These are phyloP conservation scores for Anoplolepis gracilipes DNA, from an alignment of 1,140 invertebrate genomes.

Conservation along the genomic window DNA sequence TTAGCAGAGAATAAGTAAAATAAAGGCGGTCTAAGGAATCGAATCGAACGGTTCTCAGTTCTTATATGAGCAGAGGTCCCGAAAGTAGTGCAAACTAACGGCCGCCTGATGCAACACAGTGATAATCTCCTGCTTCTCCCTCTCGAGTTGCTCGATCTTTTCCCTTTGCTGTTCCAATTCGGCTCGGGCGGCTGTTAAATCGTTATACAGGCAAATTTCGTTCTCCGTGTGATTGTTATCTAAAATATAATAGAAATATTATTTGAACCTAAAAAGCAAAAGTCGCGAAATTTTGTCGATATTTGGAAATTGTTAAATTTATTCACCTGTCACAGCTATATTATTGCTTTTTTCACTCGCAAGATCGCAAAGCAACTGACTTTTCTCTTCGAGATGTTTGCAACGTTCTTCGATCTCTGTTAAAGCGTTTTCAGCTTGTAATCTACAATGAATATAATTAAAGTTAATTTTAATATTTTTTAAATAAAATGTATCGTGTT, in stretches of 20 bases:
- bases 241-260: conserved; percentile 30
- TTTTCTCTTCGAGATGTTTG: conserved; percentile 71
- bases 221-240: conserved; percentile 73
- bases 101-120: conserved; percentile 71
- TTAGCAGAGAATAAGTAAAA: neutral
- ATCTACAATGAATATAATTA: conserved; percentile 52
- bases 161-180: conserved; percentile 61
- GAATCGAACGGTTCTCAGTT: conserved; percentile 53
- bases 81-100: conserved; percentile 74
- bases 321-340: conserved; percentile 61
- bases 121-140: conserved; percentile 73
- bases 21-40: conserved; percentile 46
- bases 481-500: neutral
- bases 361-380: conserved; percentile 71
- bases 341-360: conserved; percentile 67
- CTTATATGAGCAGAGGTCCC: conserved; percentile 58
- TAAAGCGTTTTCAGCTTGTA: conserved; percentile 49
- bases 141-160: conserved; percentile 60
- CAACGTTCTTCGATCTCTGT: conserved; percentile 65
- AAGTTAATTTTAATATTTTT: neutral
- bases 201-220: conserved; percentile 73
- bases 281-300: neutral
- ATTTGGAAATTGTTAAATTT: conserved; percentile 24
- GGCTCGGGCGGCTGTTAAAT: conserved; percentile 59
- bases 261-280: neutral